Evolutionary conservation across 2,113 vertebrate genomes (phyloP), one percentile per base, ranked within the genome.

Genomic region (Gymnocephalus cernua): DNA sequence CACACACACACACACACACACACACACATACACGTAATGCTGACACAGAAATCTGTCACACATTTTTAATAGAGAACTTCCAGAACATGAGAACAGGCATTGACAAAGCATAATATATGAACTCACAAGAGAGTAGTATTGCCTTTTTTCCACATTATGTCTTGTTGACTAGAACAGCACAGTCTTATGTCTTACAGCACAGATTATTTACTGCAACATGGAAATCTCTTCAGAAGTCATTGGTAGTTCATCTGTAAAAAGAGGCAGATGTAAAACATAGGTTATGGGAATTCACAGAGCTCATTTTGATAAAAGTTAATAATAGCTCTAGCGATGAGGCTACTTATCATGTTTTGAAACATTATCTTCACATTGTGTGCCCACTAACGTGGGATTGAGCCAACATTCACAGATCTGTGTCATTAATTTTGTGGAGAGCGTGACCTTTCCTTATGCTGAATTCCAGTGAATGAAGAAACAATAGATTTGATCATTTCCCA

Each of bases 171-270:
- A 23, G 3, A 48, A 15, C n/a, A 29, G 32, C 19, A 44, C 13
- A 74, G 2, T 15, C 15, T 38, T 25, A 48, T 51, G 2, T 15
- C 15, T 38, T 25, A 48, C 57, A 64, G 10, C 16, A 23, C 19
- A 45, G 10, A 70, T 61, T n/a, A 84, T 78, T 86, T 80, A 80
- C 50, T 32, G 64, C 80, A 58, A 38, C 82, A 38, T 71, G 72
- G 64, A 64, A 83, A 74, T 74, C 6, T 66, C 62, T 56, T 77
- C 32, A 78, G 35, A 51, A 70, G 78, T 50, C 13, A 45, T 41
- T 10, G 21, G 53, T 0, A 4, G 5, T 35, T 2, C 10, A 38
- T 38, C 10, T 78, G 41, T 57, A 64, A 80, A 74, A 47, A 12
- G n/a, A 77, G 29, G 19, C 53, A 29, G 57, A 54, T 59, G 13